Conservation (phyloP, 1,140 invertebrate species). For the Dendrolimus kikuchii region DNA sequence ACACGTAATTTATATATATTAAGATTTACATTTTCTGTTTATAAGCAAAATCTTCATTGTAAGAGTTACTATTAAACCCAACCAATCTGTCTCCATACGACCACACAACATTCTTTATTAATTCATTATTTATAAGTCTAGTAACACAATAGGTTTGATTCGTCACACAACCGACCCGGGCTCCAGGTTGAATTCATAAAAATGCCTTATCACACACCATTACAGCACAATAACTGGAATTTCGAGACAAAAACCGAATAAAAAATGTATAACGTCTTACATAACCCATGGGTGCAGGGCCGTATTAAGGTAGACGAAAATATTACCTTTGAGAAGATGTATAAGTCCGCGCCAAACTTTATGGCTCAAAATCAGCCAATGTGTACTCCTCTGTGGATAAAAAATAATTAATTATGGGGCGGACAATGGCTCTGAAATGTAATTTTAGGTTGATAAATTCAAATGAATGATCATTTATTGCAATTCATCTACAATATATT, state of each 20-base stretch:
- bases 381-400: too few relatives aligned
- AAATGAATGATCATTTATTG: too few relatives aligned
- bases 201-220: conserved; percentile 39
- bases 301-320: conserved; percentile 1
- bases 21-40: too few relatives aligned
- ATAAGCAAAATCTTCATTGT: too few relatives aligned
- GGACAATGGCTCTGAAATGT: too few relatives aligned
- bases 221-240: conserved; percentile 37
- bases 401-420: too few relatives aligned
- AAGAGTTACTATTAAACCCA: too few relatives aligned
- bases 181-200: conserved; percentile 27
- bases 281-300: conserved; percentile 19
- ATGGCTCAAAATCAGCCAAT: too few relatives aligned
- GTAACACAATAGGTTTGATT: conserved; percentile 3
- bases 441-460: too few relatives aligned
- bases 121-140: neutral
- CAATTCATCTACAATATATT: too few relatives aligned
- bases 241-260: conserved; percentile 20
- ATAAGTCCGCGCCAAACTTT: neutral
- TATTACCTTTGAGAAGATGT: neutral
- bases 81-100: too few relatives aligned
- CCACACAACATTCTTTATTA: neutral
- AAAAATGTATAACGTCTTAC: conserved; percentile 23
- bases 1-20: too few relatives aligned
- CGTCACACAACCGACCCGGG: neutral